phyloP scores from a whole-genome alignment of 2,113 vertebrate species.

The Eurypyga helias region DNA sequence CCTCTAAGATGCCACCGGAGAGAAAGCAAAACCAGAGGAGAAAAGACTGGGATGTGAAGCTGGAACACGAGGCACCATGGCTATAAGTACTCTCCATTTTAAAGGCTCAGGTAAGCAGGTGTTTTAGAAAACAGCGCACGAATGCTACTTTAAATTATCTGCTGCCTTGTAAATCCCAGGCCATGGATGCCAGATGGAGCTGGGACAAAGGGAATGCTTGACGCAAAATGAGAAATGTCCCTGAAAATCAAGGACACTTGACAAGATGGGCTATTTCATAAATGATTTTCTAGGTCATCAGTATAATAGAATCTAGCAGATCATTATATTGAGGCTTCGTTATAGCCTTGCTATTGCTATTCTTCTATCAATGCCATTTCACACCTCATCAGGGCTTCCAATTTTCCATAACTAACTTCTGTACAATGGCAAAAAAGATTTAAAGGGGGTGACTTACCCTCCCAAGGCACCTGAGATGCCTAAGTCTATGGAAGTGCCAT shows the following conservation, averaged over 20 bases:
- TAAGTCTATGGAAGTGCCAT: neutral
- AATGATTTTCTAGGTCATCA: neutral
- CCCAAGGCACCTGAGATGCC: neutral
- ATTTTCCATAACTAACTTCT: neutral
- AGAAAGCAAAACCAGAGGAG: neutral
- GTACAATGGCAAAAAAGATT: neutral
- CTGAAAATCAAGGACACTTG: conserved; percentile 36
- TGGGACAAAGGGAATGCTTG: neutral
- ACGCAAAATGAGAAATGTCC: neutral
- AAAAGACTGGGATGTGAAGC: neutral
- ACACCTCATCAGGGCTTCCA: neutral
- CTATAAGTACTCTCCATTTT: neutral
- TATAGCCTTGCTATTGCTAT: neutral
- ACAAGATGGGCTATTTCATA: neutral
- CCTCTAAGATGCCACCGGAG: neutral
- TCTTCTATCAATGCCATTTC: neutral
- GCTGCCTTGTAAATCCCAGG: conserved; percentile 3
- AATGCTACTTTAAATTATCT: neutral
- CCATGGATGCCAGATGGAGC: neutral
- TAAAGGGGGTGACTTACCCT: neutral
- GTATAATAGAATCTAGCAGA: neutral
- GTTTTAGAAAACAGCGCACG: neutral
- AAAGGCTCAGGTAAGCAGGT: neutral
- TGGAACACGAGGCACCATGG: neutral
- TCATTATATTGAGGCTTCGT: neutral